Evolutionary conservation across 2,797 vertebrate genomes (phyloP).

Genomic region (Salmo trutta): DNA sequence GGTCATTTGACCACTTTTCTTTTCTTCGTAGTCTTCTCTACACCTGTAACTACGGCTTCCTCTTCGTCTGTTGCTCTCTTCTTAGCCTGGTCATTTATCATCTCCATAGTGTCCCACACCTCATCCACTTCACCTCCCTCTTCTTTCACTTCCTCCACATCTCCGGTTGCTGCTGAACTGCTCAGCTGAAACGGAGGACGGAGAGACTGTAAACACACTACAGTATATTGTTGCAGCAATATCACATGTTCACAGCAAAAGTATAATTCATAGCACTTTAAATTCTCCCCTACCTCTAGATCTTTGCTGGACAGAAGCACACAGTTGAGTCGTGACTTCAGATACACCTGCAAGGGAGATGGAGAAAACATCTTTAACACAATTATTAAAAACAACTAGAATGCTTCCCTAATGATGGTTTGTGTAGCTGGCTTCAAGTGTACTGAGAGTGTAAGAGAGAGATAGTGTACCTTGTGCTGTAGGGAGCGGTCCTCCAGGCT

Average conservation of each 20-base stretch:
- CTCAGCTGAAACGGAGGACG: constrained; percentile 13
- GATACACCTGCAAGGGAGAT: constrained; percentile 74
- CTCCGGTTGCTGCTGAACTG: not conserved
- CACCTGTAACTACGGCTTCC: constrained; percentile 1
- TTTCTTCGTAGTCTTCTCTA: constrained; percentile 18
- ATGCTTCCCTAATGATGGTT: constrained; percentile 22
- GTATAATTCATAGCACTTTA: not conserved
- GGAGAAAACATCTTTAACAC: constrained; percentile 11
- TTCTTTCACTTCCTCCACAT: constrained; percentile 36
- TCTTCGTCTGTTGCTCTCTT: constrained; percentile 45
- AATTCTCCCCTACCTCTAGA: constrained; percentile 66
- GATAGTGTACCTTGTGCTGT: constrained; percentile 74
- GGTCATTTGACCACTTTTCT: constrained; percentile 24
- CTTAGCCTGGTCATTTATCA: constrained; percentile 49
- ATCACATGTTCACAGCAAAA: not conserved
- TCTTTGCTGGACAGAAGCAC: constrained; percentile 77
- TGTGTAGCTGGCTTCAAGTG: not conserved
- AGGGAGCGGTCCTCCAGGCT: constrained; percentile 73
- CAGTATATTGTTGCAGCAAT: not conserved
- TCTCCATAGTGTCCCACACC: constrained; percentile 81
- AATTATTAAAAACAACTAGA: constrained; percentile 18
- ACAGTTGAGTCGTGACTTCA: constrained; percentile 88
- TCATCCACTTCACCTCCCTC: constrained; percentile 72
- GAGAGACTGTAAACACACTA: not conserved
- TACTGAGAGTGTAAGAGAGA: not conserved